These are phyloP conservation scores for Glaucopsyche alexis DNA, from an alignment of 2,888 invertebrate species.

Conservation along the genomic window DNA sequence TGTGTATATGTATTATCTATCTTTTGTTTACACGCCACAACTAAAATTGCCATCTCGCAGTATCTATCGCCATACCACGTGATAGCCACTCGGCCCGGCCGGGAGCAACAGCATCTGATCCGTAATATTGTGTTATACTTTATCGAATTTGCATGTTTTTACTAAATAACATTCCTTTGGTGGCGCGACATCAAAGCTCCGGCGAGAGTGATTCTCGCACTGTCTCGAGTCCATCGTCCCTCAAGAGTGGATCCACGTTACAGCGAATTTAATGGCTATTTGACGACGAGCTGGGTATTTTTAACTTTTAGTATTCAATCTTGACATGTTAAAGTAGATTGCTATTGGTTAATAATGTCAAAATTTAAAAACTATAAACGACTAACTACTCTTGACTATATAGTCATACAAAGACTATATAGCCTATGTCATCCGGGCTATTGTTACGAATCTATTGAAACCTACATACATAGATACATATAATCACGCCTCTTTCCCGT, in stretches of 20 bases:
- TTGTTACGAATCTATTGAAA: too few relatives aligned
- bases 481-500: too few relatives aligned
- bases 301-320: too few relatives aligned
- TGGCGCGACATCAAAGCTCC: slow-evolving; percentile 76
- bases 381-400: too few relatives aligned
- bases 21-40: too few relatives aligned
- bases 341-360: too few relatives aligned
- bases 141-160: slow-evolving; percentile 81
- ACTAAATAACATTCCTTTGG: slow-evolving; percentile 80
- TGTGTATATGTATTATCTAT: too few relatives aligned
- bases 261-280: slow-evolving; percentile 73
- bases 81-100: slow-evolving; percentile 38
- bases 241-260: slow-evolving; percentile 74
- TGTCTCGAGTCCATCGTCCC: slow-evolving; percentile 65
- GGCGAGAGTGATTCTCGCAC: slow-evolving; percentile 78
- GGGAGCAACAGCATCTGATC: slow-evolving; percentile 53
- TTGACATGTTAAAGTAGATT: too few relatives aligned
- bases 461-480: too few relatives aligned
- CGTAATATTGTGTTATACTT: slow-evolving; percentile 79
- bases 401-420: too few relatives aligned
- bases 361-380: too few relatives aligned
- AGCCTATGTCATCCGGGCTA: too few relatives aligned
- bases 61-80: neutral
- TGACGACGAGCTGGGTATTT: neutral
- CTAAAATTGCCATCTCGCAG: neutral